Evolutionary conservation across 2,797 vertebrate species (phyloP).

Genomic region (Dendrocincla tyrannina): DNA sequence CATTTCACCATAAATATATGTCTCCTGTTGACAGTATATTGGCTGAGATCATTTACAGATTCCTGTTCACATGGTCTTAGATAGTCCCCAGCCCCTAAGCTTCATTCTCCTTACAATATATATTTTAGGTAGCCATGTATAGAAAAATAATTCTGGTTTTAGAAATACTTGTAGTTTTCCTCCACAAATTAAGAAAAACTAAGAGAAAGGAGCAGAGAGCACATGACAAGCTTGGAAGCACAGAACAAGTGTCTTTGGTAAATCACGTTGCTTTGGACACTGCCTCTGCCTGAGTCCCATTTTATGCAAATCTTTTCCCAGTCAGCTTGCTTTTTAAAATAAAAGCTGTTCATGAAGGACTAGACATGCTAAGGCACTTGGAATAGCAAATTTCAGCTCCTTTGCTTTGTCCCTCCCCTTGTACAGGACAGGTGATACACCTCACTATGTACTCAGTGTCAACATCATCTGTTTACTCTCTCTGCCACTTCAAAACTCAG

Average conservation of each 20-base stretch:
- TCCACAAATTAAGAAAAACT: background rate
- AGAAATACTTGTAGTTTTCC: background rate
- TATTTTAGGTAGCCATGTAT: background rate
- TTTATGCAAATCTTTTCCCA: background rate
- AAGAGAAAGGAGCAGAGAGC: background rate
- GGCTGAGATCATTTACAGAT: slow-evolving; percentile 33
- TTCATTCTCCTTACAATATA: slow-evolving; percentile 4
- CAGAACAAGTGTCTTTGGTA: background rate
- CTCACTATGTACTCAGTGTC: background rate
- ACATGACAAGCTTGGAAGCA: background rate
- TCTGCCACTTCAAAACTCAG: background rate
- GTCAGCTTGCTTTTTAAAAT: background rate
- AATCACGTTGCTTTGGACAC: background rate
- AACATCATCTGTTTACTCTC: background rate
- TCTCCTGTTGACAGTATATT: slow-evolving; percentile 36
- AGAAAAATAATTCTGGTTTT: background rate
- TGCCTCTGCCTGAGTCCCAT: background rate
- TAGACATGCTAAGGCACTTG: background rate
- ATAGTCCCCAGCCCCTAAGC: background rate
- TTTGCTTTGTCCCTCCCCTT: background rate
- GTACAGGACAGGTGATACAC: background rate
- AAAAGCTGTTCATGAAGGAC: background rate
- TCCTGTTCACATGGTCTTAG: background rate
- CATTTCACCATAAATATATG: slow-evolving; percentile 46
- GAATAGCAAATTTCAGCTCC: background rate